Percentiles rank a stretch among this genome's conserved stretches.
Evolutionary conservation across 2,113 vertebrate genomes (phyloP).

Genomic region (Eretmochelys imbricata): DNA sequence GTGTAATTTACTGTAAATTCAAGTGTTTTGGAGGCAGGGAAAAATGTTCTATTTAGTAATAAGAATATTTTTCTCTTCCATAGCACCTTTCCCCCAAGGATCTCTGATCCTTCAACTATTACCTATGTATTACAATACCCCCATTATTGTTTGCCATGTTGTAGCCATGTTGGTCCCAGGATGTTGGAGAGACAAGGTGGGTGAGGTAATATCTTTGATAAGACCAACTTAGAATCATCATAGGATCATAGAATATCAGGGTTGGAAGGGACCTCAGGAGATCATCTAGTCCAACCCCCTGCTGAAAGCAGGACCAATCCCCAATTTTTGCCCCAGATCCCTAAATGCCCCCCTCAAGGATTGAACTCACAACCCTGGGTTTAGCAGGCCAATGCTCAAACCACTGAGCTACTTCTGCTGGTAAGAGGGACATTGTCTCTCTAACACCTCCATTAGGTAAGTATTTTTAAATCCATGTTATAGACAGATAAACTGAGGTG

Average conservation of each 20-base stretch:
- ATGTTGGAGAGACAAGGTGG: background rate
- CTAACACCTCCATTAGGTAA: background rate
- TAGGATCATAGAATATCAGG: too few species aligned
- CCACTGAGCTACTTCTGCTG: too few species aligned
- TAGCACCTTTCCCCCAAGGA: background rate
- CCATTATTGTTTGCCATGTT: background rate
- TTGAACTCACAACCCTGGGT: too few species aligned
- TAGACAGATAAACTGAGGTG: slow-evolving; percentile 17
- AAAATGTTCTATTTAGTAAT: background rate
- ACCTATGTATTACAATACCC: background rate
- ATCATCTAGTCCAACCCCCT: too few species aligned
- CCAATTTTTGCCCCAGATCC: too few species aligned
- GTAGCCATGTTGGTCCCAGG: background rate
- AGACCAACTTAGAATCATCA: too few species aligned
- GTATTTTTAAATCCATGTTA: background rate
- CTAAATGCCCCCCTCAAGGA: too few species aligned
- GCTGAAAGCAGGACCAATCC: too few species aligned
- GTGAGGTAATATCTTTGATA: background rate
- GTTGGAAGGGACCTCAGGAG: too few species aligned
- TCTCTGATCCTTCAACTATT: background rate
- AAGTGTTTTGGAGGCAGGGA: background rate
- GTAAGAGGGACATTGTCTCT: background rate
- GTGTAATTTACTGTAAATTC: background rate
- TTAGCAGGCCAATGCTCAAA: too few species aligned
- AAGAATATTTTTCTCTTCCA: background rate